These are phyloP conservation scores for Lobophora halterata DNA, from an alignment of 2,888 invertebrate species.

Conservation along the genomic window DNA sequence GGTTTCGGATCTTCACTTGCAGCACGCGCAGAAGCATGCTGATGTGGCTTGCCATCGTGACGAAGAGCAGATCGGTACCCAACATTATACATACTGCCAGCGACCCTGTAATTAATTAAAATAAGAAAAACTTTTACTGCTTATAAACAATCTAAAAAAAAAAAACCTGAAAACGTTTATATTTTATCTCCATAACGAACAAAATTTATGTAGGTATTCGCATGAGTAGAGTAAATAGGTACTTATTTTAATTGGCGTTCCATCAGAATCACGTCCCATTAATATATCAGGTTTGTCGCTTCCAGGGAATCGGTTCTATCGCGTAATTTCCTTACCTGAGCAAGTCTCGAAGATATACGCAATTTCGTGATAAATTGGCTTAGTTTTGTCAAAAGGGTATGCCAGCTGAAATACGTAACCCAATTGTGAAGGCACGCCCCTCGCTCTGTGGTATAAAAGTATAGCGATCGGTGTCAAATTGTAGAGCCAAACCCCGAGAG, in stretches of 20 bases:
- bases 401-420: constrained; percentile 57
- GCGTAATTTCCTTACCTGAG: constrained; percentile 42
- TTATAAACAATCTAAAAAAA: not conserved
- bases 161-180: no score
- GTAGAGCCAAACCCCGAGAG: constrained; percentile 54
- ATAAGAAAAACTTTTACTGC: not conserved
- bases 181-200: no score
- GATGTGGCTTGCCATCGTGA: constrained; percentile 66
- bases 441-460: constrained; percentile 44
- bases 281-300: constrained; percentile 6
- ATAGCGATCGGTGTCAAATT: constrained; percentile 55
- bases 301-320: constrained; percentile 5
- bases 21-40: constrained; percentile 58
- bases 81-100: constrained; percentile 60
- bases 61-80: constrained; percentile 60
- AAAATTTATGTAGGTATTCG: no score
- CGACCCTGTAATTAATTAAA: constrained; percentile 43
- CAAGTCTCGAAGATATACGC: constrained; percentile 55
- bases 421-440: constrained; percentile 44
- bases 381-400: constrained; percentile 68
- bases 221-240: no score
- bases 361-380: constrained; percentile 49
- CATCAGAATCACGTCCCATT: constrained; percentile 5
- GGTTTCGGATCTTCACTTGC: constrained; percentile 52
- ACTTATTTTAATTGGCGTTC: no score